Evolutionary conservation across 2,113 vertebrate species (phyloP).

Genomic region (Puntigrus tetrazona): DNA sequence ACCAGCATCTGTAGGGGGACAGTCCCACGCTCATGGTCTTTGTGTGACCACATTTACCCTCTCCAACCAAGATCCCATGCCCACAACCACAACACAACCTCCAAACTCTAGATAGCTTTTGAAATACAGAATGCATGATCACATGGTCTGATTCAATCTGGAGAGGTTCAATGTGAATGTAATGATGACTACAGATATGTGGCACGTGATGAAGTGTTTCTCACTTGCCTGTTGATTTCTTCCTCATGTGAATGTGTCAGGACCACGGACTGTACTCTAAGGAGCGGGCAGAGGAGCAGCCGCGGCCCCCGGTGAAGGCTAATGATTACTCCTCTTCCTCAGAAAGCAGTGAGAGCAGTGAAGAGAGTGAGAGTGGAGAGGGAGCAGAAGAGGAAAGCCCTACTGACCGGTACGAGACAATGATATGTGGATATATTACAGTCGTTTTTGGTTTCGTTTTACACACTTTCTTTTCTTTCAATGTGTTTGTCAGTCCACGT

Average conservation of each 20-base stretch:
- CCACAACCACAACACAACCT: not conserved
- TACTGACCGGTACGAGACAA: slow-evolving; percentile 73
- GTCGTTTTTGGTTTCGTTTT: not conserved
- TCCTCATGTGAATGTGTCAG: slow-evolving; percentile 64
- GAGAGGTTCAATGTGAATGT: not conserved
- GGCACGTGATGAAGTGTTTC: not conserved
- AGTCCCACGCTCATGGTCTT: not conserved
- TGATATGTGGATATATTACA: not conserved
- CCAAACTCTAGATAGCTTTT: not conserved
- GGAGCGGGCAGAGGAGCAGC: slow-evolving; percentile 84
- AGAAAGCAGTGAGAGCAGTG: slow-evolving; percentile 88
- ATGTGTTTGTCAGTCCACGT: slow-evolving; percentile 67
- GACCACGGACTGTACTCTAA: slow-evolving; percentile 84
- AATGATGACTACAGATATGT: not conserved
- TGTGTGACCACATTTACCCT: not conserved
- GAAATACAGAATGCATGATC: not conserved
- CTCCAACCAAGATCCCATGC: not conserved
- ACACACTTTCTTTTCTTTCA: not conserved
- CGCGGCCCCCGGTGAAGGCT: slow-evolving; percentile 86
- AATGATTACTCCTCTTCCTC: slow-evolving; percentile 92
- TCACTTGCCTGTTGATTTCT: slow-evolving; percentile 9
- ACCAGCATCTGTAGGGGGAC: not conserved
- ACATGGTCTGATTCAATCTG: not conserved
- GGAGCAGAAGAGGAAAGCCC: slow-evolving; percentile 79
- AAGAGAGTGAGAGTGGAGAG: slow-evolving; percentile 86